These are phyloP conservation scores for Scolopax bukidnonensis DNA, from an alignment of 2,797 vertebrate genomes.

Conservation along the genomic window DNA sequence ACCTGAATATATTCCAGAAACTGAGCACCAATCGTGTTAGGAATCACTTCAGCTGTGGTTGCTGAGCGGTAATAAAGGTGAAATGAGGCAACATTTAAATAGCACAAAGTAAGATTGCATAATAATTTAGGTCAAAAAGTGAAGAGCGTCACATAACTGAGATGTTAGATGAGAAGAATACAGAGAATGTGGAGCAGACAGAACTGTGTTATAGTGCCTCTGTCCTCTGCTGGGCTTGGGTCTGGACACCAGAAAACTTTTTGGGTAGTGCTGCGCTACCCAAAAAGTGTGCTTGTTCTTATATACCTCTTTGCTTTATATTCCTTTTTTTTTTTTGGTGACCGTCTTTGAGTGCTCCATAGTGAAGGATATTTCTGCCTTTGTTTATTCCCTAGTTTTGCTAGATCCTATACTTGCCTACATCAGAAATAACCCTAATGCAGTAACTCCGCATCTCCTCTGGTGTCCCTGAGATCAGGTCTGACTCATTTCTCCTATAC, in stretches of 20 bases:
- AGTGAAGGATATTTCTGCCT: not conserved
- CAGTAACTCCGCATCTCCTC: not conserved
- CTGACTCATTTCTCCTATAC: constrained; percentile 52
- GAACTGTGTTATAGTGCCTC: not conserved
- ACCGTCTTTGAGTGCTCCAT: not conserved
- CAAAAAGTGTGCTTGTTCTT: not conserved
- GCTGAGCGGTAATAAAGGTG: constrained; percentile 26
- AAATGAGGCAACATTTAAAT: constrained; percentile 51
- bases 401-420: not conserved
- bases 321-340: not conserved
- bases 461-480: not conserved
- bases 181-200: not conserved
- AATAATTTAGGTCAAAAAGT: constrained; percentile 51
- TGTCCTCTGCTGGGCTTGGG: not conserved
- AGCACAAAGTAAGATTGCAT: not conserved
- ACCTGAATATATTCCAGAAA: constrained; percentile 5
- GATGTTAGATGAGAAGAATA: not conserved
- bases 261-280: rapidly evolving
- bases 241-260: not conserved
- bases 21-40: not conserved
- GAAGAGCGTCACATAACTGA: not conserved
- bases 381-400: not conserved
- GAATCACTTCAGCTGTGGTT: constrained; percentile 20
- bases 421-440: not conserved
- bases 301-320: not conserved